These are phyloP conservation scores for Accipiter virgatus DNA, from an alignment of 2,113 vertebrate genomes.

Conservation along the genomic window DNA sequence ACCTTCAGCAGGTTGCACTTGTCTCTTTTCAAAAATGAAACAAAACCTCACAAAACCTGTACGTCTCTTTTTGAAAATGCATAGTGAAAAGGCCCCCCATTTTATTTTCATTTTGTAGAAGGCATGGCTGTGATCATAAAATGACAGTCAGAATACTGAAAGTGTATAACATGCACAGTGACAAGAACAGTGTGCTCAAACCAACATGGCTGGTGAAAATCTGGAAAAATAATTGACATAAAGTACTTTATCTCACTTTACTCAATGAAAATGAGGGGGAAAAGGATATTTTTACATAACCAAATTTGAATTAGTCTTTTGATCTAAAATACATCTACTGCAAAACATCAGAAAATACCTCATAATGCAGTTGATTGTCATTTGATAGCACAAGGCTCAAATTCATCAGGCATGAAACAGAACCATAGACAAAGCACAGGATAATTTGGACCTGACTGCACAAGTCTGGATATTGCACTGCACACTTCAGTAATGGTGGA, in stretches of 20 bases:
- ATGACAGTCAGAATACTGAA: background rate
- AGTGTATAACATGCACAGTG: background rate
- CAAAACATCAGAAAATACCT: background rate
- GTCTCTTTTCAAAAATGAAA: background rate
- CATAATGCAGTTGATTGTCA: background rate
- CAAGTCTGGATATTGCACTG: background rate
- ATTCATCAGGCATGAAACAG: background rate
- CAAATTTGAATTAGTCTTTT: background rate
- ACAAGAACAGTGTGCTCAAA: background rate
- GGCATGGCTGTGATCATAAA: background rate
- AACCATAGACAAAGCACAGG: background rate
- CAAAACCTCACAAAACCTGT: fast-evolving
- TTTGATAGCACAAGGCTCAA: background rate
- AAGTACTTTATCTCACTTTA: background rate
- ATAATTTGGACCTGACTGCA: background rate
- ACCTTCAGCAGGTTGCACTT: background rate
- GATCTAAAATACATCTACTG: background rate
- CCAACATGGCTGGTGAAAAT: background rate
- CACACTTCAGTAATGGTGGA: background rate
- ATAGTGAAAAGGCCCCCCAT: fast-evolving
- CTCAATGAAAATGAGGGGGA: background rate
- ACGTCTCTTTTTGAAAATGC: background rate
- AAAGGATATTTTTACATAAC: background rate
- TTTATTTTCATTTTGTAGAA: background rate
- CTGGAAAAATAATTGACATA: background rate